Evolutionary conservation across 2,113 vertebrate genomes (phyloP).

Genomic region (Neolamprologus cancellatus): DNA sequence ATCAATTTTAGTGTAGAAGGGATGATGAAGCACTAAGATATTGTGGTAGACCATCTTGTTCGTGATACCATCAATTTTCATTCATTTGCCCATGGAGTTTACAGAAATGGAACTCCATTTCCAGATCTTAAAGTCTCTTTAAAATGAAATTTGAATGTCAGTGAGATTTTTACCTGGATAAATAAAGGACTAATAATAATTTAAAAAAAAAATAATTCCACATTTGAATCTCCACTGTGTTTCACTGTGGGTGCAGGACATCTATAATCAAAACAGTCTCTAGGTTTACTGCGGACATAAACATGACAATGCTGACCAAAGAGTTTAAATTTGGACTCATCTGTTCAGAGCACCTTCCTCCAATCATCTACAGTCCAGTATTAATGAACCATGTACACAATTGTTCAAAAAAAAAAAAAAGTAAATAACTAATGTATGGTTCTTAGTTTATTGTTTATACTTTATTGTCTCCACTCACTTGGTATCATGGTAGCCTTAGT

Average conservation of each 20-base stretch:
- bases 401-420: background rate
- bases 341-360: background rate
- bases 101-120: background rate
- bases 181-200: background rate
- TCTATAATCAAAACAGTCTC: background rate
- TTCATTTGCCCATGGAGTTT: background rate
- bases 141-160: background rate
- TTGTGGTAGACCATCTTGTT: background rate
- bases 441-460: background rate
- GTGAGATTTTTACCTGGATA: background rate
- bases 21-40: background rate
- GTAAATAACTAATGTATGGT: background rate
- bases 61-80: background rate
- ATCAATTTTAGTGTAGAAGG: background rate
- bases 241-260: background rate
- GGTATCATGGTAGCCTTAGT: background rate
- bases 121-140: background rate
- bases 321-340: background rate
- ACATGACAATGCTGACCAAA: background rate
- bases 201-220: fast-evolving
- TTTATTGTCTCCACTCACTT: background rate
- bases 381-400: background rate
- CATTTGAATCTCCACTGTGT: background rate
- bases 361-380: background rate
- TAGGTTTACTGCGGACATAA: background rate